Evolutionary conservation across 1,140 invertebrate species (phyloP).

Genomic region (Cyrtorhinus lividipennis): DNA sequence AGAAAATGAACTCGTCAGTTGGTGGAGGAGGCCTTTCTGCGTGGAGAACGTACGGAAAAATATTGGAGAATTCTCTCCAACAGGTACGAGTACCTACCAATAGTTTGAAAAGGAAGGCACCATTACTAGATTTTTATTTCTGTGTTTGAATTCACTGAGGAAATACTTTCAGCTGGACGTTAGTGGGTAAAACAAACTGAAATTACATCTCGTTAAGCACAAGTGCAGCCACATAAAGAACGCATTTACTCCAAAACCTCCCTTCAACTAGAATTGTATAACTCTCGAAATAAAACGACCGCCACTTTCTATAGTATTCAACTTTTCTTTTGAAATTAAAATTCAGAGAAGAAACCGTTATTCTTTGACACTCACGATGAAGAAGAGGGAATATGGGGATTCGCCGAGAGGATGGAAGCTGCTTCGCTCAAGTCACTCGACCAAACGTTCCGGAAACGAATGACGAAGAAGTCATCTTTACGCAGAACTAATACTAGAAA

Average conservation of each 20-base stretch:
- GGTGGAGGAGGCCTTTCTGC: not conserved
- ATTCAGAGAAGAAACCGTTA: not conserved
- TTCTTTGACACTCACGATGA: not conserved
- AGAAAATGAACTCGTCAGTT: slow-evolving; percentile 1
- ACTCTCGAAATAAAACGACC: too few relatives aligned
- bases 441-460: too few relatives aligned
- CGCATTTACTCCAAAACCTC: not conserved
- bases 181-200: not conserved
- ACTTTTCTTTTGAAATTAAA: too few relatives aligned
- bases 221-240: not conserved
- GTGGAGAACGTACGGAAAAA: not conserved
- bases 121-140: not conserved
- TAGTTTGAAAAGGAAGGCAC: not conserved
- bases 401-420: not conserved
- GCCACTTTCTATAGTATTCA: not conserved
- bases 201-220: not conserved
- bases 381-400: not conserved
- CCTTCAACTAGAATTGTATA: too few relatives aligned
- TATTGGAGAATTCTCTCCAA: not conserved
- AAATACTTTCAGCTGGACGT: too few relatives aligned
- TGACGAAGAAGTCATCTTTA: too few relatives aligned
- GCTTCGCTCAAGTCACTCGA: too few relatives aligned
- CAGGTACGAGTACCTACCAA: not conserved
- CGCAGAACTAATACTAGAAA: too few relatives aligned
- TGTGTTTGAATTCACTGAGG: too few relatives aligned